Conservation (phyloP, 2,113 vertebrate species). For the Sorex fumeus region DNA sequence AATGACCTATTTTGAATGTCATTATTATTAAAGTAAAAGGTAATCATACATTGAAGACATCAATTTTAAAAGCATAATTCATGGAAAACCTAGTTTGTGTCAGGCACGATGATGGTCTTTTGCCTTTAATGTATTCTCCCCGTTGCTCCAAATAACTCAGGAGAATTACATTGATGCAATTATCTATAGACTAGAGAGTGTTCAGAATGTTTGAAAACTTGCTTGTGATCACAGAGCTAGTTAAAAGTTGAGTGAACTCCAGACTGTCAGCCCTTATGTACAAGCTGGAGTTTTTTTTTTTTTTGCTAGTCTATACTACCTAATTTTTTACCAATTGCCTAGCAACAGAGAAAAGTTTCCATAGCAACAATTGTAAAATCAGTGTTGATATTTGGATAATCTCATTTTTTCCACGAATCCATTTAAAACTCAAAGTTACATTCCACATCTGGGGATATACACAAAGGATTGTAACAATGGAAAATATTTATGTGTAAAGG, state of each 20-base stretch:
- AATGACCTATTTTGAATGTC: constrained; percentile 22
- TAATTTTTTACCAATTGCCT: constrained; percentile 60
- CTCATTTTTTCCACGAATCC: constrained; percentile 31
- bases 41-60: too few species aligned
- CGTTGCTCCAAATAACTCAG: constrained; percentile 49
- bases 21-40: not conserved
- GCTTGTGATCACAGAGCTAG: constrained; percentile 1
- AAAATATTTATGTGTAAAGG: constrained; percentile 45
- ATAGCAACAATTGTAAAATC: constrained; percentile 71
- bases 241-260: constrained; percentile 25
- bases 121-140: constrained; percentile 57
- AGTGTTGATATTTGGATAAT: constrained; percentile 70
- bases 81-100: not conserved
- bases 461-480: constrained; percentile 52
- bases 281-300: not conserved
- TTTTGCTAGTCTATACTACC: constrained; percentile 35
- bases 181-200: not conserved
- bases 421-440: constrained; percentile 58
- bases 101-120: not conserved
- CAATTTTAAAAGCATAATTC: constrained; percentile 19
- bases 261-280: constrained; percentile 10
- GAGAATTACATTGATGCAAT: not conserved
- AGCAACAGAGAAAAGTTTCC: constrained; percentile 76
- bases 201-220: not conserved
- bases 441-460: constrained; percentile 56